A percentile compares a stretch with the other conserved stretches of the same genome.
These are phyloP conservation scores for Diprion similis DNA, from an alignment of 1,140 invertebrate species.

Conservation along the genomic window DNA sequence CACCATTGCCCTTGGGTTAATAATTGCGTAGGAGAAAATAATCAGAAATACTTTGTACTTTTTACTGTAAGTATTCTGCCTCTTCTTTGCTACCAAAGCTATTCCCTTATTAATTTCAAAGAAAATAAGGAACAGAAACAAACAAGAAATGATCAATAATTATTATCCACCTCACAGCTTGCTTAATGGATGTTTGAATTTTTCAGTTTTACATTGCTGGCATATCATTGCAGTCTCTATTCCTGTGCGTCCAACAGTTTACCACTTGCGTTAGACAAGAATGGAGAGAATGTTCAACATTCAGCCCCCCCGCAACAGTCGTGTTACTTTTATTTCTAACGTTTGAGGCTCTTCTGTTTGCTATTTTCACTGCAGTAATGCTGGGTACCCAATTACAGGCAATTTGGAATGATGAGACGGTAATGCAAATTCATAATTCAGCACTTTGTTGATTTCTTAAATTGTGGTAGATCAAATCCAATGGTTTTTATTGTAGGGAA, in stretches of 20 bases:
- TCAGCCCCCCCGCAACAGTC: slow-evolving; percentile 94
- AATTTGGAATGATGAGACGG: slow-evolving; percentile 99
- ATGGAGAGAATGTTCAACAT: slow-evolving; percentile 93
- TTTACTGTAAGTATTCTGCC: slow-evolving; percentile 85
- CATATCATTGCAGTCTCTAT: slow-evolving; percentile 93
- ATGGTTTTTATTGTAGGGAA: slow-evolving; percentile 71
- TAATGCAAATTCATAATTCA: slow-evolving; percentile 56
- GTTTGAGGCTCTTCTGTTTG: slow-evolving; percentile 96
- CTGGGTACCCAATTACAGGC: slow-evolving; percentile 96
- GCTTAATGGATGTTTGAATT: slow-evolving; percentile 14
- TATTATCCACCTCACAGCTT: no score
- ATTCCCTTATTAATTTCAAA: not conserved
- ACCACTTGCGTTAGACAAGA: slow-evolving; percentile 91
- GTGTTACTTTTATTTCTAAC: slow-evolving; percentile 94
- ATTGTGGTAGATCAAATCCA: not conserved
- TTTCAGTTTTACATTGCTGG: slow-evolving; percentile 97
- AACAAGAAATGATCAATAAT: no score
- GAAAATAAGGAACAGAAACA: no score
- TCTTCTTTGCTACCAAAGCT: slow-evolving; percentile 5
- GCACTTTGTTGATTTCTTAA: not conserved
- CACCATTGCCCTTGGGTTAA: slow-evolving; percentile 99
- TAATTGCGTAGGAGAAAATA: slow-evolving; percentile 99
- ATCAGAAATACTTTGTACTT: slow-evolving; percentile 99
- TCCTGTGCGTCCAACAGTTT: slow-evolving; percentile 93
- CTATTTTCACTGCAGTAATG: slow-evolving; percentile 99